A percentile compares a stretch with the other conserved stretches of the same genome.
Evolutionary conservation across 2,797 vertebrate species (phyloP).

Genomic region (Melopsittacus undulatus): DNA sequence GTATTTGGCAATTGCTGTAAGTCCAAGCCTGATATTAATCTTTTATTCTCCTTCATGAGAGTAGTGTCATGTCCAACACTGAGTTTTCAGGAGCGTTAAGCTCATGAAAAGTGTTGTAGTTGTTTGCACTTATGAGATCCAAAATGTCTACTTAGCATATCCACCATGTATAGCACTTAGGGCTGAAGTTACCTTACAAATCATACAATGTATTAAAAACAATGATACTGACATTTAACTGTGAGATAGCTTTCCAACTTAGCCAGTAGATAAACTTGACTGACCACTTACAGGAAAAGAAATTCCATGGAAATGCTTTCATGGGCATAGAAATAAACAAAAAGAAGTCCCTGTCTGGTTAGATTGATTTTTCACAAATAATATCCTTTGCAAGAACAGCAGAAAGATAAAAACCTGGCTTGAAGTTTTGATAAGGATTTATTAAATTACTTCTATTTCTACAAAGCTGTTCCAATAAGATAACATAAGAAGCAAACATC

Average conservation of each 20-base stretch:
- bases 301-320: neutral
- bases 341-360: neutral
- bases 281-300: neutral
- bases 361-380: conserved; percentile 13
- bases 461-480: neutral
- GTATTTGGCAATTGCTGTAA: neutral
- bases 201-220: neutral
- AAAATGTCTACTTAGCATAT: neutral
- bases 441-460: neutral
- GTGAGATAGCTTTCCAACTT: neutral
- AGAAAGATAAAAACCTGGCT: conserved; percentile 30
- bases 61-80: neutral
- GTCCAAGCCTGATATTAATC: neutral
- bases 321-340: neutral
- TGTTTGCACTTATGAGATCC: neutral
- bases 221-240: neutral
- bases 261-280: neutral
- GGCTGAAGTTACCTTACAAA: neutral
- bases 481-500: neutral
- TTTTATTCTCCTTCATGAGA: neutral
- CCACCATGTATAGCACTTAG: neutral
- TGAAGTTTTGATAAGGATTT: conserved; percentile 19
- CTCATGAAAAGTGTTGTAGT: neutral
- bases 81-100: neutral
- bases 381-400: conserved; percentile 7